phyloP scores from a whole-genome alignment of 1,140 invertebrate genomes.

The Cotesia typhae region DNA sequence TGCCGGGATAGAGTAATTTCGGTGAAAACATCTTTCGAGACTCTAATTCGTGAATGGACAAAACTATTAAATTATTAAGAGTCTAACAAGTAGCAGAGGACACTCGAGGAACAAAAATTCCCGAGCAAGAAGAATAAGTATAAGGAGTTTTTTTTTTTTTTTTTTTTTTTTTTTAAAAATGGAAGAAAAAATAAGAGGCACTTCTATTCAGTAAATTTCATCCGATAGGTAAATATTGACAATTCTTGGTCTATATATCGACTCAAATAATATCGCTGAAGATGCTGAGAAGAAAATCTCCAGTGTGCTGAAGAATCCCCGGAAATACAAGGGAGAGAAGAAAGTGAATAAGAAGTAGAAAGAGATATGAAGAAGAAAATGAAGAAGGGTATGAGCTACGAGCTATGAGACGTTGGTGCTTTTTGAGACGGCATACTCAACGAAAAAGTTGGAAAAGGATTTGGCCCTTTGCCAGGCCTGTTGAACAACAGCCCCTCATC shows the following conservation, averaged over 20 bases:
- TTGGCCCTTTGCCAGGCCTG: constrained; percentile 54
- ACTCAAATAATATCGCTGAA: constrained; percentile 38
- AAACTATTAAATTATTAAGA: no score
- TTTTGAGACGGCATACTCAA: constrained; percentile 1
- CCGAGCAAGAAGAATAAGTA: not conserved
- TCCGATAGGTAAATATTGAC: constrained; percentile 42
- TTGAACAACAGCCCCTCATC: constrained; percentile 57
- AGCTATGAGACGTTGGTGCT: constrained; percentile 30
- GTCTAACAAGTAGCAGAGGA: not conserved
- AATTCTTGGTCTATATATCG: constrained; percentile 41
- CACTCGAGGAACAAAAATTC: no score
- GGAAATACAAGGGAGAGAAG: not conserved
- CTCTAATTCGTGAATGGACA: no score
- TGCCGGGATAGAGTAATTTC: no score
- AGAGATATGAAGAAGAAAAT: not conserved
- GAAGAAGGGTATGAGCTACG: not conserved
- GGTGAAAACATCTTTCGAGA: no score
- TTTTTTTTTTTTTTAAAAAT: not conserved
- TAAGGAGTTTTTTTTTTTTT: not conserved
- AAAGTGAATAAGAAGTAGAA: not conserved
- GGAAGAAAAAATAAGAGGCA: not conserved
- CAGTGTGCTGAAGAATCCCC: constrained; percentile 26
- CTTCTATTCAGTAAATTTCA: constrained; percentile 39
- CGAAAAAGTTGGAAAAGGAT: constrained; percentile 38
- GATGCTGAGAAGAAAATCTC: constrained; percentile 24